Conservation (phyloP, 1,140 invertebrate genomes). For the Drosophila virilis region DNA sequence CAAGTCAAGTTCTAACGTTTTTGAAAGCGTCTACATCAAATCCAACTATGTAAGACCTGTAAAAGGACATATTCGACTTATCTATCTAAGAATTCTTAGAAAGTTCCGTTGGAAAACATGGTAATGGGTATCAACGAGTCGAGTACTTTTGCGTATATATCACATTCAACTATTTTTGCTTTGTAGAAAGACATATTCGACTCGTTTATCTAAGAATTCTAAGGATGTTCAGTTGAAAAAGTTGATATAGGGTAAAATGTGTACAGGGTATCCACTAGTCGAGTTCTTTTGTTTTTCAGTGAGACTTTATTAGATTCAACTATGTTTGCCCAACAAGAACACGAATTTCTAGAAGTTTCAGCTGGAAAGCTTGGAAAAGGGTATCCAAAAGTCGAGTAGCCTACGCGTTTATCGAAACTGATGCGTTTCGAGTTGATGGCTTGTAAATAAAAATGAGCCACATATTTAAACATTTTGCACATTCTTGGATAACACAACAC, state of each 20-base stretch:
- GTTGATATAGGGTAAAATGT: neutral
- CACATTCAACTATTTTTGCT: too few species aligned
- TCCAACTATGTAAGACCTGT: too few species aligned
- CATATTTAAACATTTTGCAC: slow-evolving; percentile 21
- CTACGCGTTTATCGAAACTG: neutral
- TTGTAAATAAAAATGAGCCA: slow-evolving; percentile 3
- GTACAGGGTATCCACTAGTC: neutral
- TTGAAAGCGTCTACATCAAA: too few species aligned
- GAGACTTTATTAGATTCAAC: neutral
- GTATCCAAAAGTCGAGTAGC: neutral
- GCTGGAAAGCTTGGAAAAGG: neutral
- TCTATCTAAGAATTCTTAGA: too few species aligned
- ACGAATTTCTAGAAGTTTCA: neutral
- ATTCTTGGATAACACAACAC: slow-evolving; percentile 6
- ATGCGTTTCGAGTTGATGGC: neutral
- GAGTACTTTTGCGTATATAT: too few species aligned
- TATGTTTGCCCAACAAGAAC: too few species aligned
- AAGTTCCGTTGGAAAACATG: too few species aligned
- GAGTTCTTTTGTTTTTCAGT: too few species aligned
- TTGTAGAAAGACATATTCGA: neutral
- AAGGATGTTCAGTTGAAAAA: neutral
- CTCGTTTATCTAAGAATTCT: neutral
- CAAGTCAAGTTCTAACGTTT: too few species aligned
- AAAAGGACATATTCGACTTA: neutral
- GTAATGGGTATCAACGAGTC: too few species aligned